Base-by-base conservation (phyloP, 2,113 vertebrate species). In the Formicarius rufipectus region DNA sequence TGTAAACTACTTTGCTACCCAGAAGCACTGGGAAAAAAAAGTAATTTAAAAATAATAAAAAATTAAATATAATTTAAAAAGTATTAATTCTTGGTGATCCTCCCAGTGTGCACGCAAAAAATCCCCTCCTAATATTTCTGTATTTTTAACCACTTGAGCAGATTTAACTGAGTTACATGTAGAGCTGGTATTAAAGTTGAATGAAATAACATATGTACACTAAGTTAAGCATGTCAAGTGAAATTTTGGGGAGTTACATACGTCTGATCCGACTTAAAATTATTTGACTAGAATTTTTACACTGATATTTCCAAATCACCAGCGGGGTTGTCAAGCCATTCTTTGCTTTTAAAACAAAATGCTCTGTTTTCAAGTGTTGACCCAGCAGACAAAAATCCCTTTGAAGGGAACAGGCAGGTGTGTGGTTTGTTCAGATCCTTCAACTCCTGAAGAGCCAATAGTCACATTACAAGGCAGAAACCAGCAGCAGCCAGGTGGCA, bases 401-500 rank as follows among this genome's bases (percentile, higher is more conserved):
- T 45, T 1, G 7, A 77, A 74, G 33, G 56, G 14, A 60, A 19
- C 3, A 22, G 60, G 35, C 25, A 60, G 39, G 11, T 2, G 0
- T 0, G 0, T 27, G 35, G 21, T 69, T 62, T 55, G 24, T 25
- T 69, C n/a, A 12, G 31, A 4, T 47, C 37, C 42, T 73, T 21
- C 27, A 18, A 4, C 37, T n/a, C 35, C 62, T 20, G 9, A 67
- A 25, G 39, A 56, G 18, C 8, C 27, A 6, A 5, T 6, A 33
- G 31, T 66, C 27, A 6, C 0, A 0, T 28, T 52, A 12, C 30
- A 33, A 55, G n/a, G 64, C 42, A 93, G 75, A 45, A 47, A 7
- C n/a, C 42, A 60, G 63, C 47, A 90, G 66, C 24, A 53, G 52
- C 25, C 4, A 5, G 13, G 6, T 75, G 67, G 14, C 12, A 6